phyloP scores from a whole-genome alignment of 2,113 vertebrate species.

The Embiotoca jacksoni region DNA sequence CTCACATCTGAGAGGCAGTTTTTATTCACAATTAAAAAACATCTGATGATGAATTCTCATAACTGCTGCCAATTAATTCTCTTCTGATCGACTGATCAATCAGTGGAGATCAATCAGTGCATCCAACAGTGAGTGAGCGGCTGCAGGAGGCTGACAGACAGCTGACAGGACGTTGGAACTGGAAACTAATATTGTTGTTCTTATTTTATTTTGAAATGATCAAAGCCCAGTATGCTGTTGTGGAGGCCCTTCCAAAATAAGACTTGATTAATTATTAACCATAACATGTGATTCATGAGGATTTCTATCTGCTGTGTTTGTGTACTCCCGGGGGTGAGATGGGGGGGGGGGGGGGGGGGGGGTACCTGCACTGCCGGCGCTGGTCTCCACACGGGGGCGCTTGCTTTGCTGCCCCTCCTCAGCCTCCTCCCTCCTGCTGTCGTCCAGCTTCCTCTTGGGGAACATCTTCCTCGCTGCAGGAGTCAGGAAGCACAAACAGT shows the following conservation, averaged over 20 bases:
- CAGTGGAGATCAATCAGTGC: background rate
- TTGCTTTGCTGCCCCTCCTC: conserved; percentile 66
- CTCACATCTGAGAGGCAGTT: background rate
- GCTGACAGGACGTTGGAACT: no score
- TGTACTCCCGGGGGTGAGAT: no score
- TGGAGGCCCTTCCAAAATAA: no score
- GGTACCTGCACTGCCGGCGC: conserved; percentile 40
- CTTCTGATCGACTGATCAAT: conserved; percentile 6
- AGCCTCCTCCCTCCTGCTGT: conserved; percentile 59
- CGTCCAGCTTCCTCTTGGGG: conserved; percentile 86
- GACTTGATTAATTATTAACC: no score
- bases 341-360: no score
- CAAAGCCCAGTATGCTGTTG: no score
- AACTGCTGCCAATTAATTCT: background rate
- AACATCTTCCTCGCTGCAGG: conserved; percentile 90
- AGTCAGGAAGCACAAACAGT: conserved; percentile 6
- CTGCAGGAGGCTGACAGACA: no score
- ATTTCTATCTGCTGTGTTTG: no score
- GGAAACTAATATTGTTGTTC: no score
- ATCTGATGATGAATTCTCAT: conserved; percentile 20
- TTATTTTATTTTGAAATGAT: no score
- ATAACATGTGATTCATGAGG: no score
- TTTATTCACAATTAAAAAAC: background rate
- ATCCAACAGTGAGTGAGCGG: no score
- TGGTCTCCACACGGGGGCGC: conserved; percentile 66